Evolutionary conservation across 2,888 invertebrate genomes (phyloP).

Genomic region (Dynastes grantii): DNA sequence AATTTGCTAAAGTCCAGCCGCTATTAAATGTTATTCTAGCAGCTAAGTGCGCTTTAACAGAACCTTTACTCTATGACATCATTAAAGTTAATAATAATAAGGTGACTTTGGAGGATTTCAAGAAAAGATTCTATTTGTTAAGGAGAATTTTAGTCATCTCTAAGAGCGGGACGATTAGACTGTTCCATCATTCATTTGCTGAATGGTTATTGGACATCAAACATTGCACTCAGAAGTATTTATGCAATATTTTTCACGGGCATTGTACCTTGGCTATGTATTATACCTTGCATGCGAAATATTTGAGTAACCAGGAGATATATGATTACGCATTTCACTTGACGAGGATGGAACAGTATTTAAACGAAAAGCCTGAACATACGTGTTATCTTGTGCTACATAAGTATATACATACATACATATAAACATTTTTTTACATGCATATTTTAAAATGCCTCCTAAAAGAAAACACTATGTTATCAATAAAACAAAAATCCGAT

Average conservation of each 20-base stretch:
- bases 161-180: constrained; percentile 76
- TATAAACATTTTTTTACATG: too few relatives aligned
- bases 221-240: constrained; percentile 95
- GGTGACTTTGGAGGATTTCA: constrained; percentile 87
- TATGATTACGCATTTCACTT: constrained; percentile 83
- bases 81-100: constrained; percentile 85
- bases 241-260: constrained; percentile 90
- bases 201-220: constrained; percentile 98
- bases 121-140: constrained; percentile 83
- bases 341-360: constrained; percentile 78
- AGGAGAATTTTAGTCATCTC: constrained; percentile 77
- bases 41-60: constrained; percentile 88
- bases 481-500: too few relatives aligned
- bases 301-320: constrained; percentile 82
- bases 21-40: constrained; percentile 91
- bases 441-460: too few relatives aligned
- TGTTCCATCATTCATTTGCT: constrained; percentile 96
- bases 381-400: too few relatives aligned
- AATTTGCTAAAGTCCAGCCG: constrained; percentile 90
- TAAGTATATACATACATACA: too few relatives aligned
- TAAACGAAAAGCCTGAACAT: constrained; percentile 67
- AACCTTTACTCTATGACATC: constrained; percentile 86
- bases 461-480: too few relatives aligned
- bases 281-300: constrained; percentile 81
- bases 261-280: constrained; percentile 92